Evolutionary conservation across 2,888 invertebrate species (phyloP), one percentile per base, ranked within the genome.

Genomic region (Watsonalla cultraria): DNA sequence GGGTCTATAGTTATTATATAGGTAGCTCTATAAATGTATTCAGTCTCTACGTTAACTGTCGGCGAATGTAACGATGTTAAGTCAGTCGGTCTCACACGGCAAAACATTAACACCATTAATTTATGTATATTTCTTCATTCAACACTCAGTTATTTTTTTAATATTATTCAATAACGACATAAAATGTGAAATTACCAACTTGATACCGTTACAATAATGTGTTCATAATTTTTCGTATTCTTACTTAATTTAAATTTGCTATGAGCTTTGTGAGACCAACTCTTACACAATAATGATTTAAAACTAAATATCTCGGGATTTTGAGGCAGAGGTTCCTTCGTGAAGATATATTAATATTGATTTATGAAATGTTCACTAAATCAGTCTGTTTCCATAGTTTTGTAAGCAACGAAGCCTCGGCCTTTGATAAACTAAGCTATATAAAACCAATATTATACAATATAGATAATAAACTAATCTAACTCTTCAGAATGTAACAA

Each of bases 41-140:
- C 47, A 47, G 47, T 47, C 34, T 47, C 47, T 24, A 47, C 33
- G 47, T 47, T 33, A 47, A 34, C 47, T 47, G 47, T 47, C 47
- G 47, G 47, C 34, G 33, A 34, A 34, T 34, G 47, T 47, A 11
- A 33, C 11, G 11, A 11, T 34, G 24, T 11, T n/a, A 5, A 4
- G 5, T 47, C 7, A 8, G 8, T 47, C 9, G 9, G 34, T 47
- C 47, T 6, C 47, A 47, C 11, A 47, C 47, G 47, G 35, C 13
- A 35, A 0, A 13, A 48, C 34, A 37, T 35, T 48, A 35, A 48
- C 34, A 42, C 37, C 11, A 42, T 8, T 42, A 11, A 42, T 11
- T 42, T 42, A 42, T 42, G 42, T 42, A 11, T 11, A 42, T 42
- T 11, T 11, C 37, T 37, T 9, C 5, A 37, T 7, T 37, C 37